Percentiles rank a stretch among this genome's conserved stretches.
These are phyloP conservation scores for Drosophila varians DNA, from an alignment of 1,140 invertebrate genomes.

Conservation along the genomic window DNA sequence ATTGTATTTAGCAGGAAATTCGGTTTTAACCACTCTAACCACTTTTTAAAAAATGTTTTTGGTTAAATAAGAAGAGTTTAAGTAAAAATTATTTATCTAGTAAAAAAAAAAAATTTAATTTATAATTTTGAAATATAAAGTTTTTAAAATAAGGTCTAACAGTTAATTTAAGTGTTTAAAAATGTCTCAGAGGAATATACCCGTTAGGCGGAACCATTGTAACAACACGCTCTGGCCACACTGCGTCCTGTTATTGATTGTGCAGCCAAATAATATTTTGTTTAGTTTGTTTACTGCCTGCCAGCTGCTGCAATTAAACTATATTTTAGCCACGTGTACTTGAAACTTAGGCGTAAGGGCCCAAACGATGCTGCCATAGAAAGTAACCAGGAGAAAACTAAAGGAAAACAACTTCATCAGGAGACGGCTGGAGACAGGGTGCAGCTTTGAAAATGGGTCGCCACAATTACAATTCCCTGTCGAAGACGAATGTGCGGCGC, in stretches of 20 bases:
- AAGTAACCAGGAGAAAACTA: neutral
- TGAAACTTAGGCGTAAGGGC: neutral
- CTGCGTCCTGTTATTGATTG: conserved; percentile 2
- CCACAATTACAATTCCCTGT: conserved; percentile 32
- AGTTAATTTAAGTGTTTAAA: neutral
- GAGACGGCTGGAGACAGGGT: conserved; percentile 33
- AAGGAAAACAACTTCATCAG: neutral
- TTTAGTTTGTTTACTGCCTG: conserved; percentile 1
- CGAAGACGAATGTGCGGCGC: conserved; percentile 28
- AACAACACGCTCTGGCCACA: neutral
- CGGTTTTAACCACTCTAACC: no score
- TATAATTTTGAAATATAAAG: neutral
- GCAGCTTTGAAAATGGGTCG: conserved; percentile 51
- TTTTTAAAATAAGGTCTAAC: neutral
- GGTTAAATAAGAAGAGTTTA: no score
- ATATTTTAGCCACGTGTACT: neutral
- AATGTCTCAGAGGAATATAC: neutral
- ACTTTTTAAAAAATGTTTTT: no score
- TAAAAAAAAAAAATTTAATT: neutral
- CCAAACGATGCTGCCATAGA: conserved; percentile 1
- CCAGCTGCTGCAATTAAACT: neutral
- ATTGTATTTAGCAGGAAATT: no score
- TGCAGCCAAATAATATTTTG: neutral
- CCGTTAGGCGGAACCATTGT: neutral
- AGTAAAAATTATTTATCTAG: no score